A percentile compares a stretch with the other conserved stretches of the same genome.
These are phyloP conservation scores for Serinus canaria DNA, from an alignment of 2,113 vertebrate genomes.

Conservation along the genomic window DNA sequence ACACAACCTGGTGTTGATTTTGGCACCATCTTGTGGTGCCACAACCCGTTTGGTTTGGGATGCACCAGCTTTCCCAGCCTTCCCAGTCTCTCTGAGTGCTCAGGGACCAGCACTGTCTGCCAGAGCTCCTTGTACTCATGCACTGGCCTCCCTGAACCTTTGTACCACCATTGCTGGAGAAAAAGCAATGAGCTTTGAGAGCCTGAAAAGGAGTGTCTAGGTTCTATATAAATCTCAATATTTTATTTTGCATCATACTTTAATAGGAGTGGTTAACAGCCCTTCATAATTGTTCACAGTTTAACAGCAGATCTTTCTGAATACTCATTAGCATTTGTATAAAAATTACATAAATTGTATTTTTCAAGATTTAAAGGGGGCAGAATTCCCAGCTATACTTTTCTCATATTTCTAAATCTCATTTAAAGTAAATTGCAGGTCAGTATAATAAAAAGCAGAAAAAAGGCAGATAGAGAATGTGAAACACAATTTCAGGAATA, in stretches of 20 bases:
- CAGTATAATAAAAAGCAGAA: not conserved
- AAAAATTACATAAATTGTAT: not conserved
- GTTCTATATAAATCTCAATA: not conserved
- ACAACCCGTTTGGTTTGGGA: not conserved
- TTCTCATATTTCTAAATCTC: not conserved
- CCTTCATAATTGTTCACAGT: not conserved
- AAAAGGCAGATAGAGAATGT: not conserved
- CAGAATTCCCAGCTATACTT: not conserved
- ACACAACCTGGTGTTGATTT: not conserved
- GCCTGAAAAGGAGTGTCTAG: not conserved
- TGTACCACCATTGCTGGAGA: fast-evolving
- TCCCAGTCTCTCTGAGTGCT: not conserved
- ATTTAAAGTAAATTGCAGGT: not conserved
- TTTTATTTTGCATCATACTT: not conserved
- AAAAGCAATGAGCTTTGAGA: not conserved
- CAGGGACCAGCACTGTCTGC: not conserved
- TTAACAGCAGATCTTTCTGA: not conserved
- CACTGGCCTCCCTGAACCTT: not conserved
- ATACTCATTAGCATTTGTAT: not conserved
- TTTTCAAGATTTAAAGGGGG: not conserved
- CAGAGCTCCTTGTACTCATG: not conserved
- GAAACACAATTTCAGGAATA: not conserved
- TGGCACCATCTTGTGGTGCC: not conserved
- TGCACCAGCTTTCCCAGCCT: not conserved
- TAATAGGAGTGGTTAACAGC: not conserved